These are phyloP conservation scores for Proteles cristata DNA, from an alignment of 2,113 vertebrate species.

Conservation along the genomic window DNA sequence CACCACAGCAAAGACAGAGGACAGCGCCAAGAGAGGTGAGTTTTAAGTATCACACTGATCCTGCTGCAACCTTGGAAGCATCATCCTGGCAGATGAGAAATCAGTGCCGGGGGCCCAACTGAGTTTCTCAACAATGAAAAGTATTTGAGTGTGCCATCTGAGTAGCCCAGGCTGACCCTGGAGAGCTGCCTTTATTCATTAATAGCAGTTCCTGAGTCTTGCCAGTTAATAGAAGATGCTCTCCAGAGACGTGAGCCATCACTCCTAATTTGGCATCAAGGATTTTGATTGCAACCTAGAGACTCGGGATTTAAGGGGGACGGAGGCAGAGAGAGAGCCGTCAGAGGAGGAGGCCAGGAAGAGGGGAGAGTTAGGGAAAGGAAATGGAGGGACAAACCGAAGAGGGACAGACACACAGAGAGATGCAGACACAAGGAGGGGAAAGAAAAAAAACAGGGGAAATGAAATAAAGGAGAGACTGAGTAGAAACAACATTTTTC, in stretches of 20 bases:
- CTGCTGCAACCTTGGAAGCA: not conserved
- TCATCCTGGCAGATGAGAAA: not conserved
- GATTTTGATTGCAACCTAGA: conserved; percentile 58
- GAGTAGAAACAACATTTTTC: not conserved
- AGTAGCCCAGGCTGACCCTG: not conserved
- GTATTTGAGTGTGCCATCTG: not conserved
- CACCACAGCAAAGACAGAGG: not conserved
- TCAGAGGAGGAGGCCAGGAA: not conserved
- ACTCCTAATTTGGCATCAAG: conserved; percentile 65
- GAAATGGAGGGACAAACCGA: not conserved
- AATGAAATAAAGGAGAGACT: not conserved
- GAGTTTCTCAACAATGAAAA: not conserved
- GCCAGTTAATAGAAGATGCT: conserved; percentile 67
- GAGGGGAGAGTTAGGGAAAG: not conserved
- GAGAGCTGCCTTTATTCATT: conserved; percentile 57
- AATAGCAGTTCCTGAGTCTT: conserved; percentile 53
- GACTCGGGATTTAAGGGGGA: conserved; percentile 16
- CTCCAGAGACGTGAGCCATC: conserved; percentile 64
- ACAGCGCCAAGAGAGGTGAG: not conserved
- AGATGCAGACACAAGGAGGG: not conserved
- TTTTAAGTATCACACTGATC: not conserved
- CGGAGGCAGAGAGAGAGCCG: not conserved
- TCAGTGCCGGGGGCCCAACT: not conserved
- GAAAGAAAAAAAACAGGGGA: not conserved
- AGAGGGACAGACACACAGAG: not conserved